Evolutionary conservation across 2,888 invertebrate genomes (phyloP).

Genomic region (Drosophila mimica): DNA sequence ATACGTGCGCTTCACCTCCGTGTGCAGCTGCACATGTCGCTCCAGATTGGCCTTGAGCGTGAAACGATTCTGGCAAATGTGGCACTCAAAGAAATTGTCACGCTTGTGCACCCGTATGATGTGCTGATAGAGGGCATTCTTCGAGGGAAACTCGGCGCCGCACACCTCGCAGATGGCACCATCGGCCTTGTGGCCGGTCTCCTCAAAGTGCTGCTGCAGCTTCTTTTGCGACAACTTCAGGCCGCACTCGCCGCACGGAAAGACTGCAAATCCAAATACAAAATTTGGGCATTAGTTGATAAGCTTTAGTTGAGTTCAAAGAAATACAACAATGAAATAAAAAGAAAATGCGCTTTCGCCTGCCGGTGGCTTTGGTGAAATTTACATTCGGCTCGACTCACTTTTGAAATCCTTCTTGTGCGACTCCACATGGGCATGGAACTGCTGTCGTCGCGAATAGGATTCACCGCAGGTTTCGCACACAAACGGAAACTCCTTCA

Average conservation of each 20-base stretch:
- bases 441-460: constrained; percentile 84
- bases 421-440: constrained; percentile 85
- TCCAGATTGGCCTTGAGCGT: constrained; percentile 84
- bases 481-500: constrained; percentile 85
- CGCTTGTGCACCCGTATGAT: constrained; percentile 84
- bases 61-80: constrained; percentile 85
- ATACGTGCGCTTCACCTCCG: constrained; percentile 84
- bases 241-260: constrained; percentile 84
- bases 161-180: constrained; percentile 85
- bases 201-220: constrained; percentile 84
- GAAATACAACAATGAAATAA: background rate
- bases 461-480: constrained; percentile 85
- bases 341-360: constrained; percentile 1
- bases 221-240: constrained; percentile 84
- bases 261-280: constrained; percentile 67
- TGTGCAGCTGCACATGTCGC: constrained; percentile 85
- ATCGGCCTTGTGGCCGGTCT: constrained; percentile 84
- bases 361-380: constrained; percentile 63
- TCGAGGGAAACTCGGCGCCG: constrained; percentile 84
- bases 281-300: background rate
- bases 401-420: constrained; percentile 85
- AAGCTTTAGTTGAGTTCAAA: background rate
- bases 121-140: constrained; percentile 85
- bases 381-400: constrained; percentile 83
- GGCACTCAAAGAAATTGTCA: constrained; percentile 85